Evolutionary conservation across 2,888 invertebrate genomes (phyloP), one percentile per base, ranked within the genome.

Genomic region (Clepsis dumicolana): DNA sequence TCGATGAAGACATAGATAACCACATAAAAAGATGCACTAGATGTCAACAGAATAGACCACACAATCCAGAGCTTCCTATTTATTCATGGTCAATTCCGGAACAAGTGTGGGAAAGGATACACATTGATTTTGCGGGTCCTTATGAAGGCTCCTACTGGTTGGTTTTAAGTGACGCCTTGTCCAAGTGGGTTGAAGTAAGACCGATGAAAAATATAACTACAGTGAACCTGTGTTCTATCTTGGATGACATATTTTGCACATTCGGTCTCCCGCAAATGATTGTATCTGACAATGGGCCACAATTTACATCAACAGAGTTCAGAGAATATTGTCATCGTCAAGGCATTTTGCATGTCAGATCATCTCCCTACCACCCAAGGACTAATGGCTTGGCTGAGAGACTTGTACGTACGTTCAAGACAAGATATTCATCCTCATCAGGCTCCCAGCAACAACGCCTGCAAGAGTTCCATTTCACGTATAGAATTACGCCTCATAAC

Each of bases 1-100:
- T 66, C 24, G 66, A 66, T n/a, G 44, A 56, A 44, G 48, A 64
- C n/a, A 48, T 56, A 1, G 64, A 64, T 4, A 24, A 52, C 1
- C 29, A 18, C 21, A n/a, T 64, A 2, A 41, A 44, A 18, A 41
- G 48, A 32, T 64, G 64, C 14, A 54, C 4, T 2, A 32, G 12
- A 18, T 54, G 54, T 3, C 54, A 54, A 32, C 16, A 54, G 10
- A 1, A 54, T 10, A 54, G 29, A 54, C 29, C 54, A 3, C 27
- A 54, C 18, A 18, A 54, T 18, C 16, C 54, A 54, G 54, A 64
- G 25, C 38, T 53, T 21, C 63, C 35, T 3, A 16, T 63, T n/a
- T 63, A 35, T 16, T 63, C 63, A 12, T 63, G 63, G 63, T 53
- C 63, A 0, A 38, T 63, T 32, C 53, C 63, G 7, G 54, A 64